Percentiles rank a stretch among this genome's conserved stretches.
These are phyloP conservation scores for Tichodroma muraria DNA, from an alignment of 2,113 vertebrate genomes.

Conservation along the genomic window DNA sequence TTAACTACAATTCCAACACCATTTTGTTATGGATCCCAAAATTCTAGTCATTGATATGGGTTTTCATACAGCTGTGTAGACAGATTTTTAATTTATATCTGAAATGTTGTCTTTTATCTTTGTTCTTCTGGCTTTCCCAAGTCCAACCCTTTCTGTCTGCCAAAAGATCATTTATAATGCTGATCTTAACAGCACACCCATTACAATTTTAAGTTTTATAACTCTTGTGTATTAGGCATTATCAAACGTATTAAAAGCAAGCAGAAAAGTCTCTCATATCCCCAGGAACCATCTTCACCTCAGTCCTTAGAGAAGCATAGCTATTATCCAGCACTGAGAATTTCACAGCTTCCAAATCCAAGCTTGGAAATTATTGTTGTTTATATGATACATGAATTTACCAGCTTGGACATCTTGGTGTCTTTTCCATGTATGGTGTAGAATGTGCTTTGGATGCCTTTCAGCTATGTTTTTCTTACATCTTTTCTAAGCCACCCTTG, in stretches of 20 bases:
- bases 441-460: neutral
- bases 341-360: neutral
- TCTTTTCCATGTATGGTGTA: neutral
- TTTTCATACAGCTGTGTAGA: neutral
- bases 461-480: neutral
- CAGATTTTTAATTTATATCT: neutral
- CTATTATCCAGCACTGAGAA: neutral
- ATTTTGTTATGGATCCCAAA: neutral
- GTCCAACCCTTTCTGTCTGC: neutral
- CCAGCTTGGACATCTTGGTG: neutral
- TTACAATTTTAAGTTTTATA: neutral
- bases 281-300: neutral
- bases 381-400: neutral
- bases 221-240: neutral
- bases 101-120: neutral
- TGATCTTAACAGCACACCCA: neutral
- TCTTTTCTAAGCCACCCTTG: neutral
- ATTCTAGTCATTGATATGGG: neutral
- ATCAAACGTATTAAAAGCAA: neutral
- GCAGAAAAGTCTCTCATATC: neutral
- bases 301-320: neutral
- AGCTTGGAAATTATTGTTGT: neutral
- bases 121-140: neutral
- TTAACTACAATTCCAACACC: neutral
- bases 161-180: neutral